Base-by-base conservation (phyloP, 2,888 invertebrate species). In the Harpagoxenus sublaevis region DNA sequence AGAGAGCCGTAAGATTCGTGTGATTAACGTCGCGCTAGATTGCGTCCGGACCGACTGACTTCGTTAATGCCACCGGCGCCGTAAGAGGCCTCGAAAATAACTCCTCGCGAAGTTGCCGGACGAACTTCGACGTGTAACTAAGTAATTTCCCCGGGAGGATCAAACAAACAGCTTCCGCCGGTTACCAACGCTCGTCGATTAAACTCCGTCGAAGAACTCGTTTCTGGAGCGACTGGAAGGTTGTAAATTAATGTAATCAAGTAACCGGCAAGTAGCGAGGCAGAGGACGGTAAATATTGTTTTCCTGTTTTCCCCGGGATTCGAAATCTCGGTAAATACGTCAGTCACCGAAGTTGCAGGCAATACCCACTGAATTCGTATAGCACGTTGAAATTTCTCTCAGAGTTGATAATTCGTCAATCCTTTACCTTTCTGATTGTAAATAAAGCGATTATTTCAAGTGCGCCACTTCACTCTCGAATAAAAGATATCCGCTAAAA, bases 111-210 rank as follows among this genome's bases (percentile, higher is more conserved):
- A 81, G 71, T 71, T 81, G 9, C 28, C 60, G 70, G 60, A 81
- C 71, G 71, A 81, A 81, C 60, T 81, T 81, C 70, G 70, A 71
- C 79, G 71, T 70, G 60, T 71, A 71, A 81, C 79, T 81, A 81
- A 81, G 79, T 71, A 60, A 81, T 70, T 81, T 79, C 71, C 48
- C 39, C 35, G 71, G 39, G 71, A 81, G 79, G 60, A 81, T 81
- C 79, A 81, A 81, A 79, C 79, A 79, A 79, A 81, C 79, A 71
- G 70, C 71, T 81, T 81, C 71, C 79, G 57, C 57, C 23, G 57
- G 78, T 35, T 68, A 70, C 79, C 57, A 28, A 70, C 70, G 57
- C 70, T 70, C 39, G 71, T 81, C 79, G 71, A 81, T 81, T 81
- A 70, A 81, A 81, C 79, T 81, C 60, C 60, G 48, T 9, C 71